Evolutionary conservation across 2,113 vertebrate species (phyloP), one percentile per base, ranked within the genome.

Genomic region (Dolichallabes microphthalmus): DNA sequence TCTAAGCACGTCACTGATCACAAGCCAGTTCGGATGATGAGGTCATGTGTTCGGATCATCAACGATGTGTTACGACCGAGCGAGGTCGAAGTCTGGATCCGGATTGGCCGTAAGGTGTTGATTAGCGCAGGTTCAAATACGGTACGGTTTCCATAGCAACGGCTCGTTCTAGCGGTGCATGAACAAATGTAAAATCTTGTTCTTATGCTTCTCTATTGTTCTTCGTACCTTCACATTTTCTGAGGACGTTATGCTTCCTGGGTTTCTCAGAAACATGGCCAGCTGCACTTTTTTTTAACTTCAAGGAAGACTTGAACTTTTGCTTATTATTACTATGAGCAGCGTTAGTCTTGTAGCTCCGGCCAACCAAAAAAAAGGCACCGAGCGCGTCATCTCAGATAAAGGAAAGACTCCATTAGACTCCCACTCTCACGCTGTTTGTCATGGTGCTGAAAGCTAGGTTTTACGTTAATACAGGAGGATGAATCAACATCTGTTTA

Each of bases 41-140:
- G 80, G 85, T 85, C 53, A 76, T 7, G 80, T 66, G 71, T 88
- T 88, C 76, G 83, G 74, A 77, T 69, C 57, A 25, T 58, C 27
- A 82, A 32, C 52, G 55, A 11, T 52, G 32, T 55, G 39, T 82
- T 22, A 30, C 0, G 13, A 8, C 27, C 8, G 14, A 7, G 15
- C 15, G 32, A 2, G 32, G 32, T 20, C 19, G 17, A 10, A 20
- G 32, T 32, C 17, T 69, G 66, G 5, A 2, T 20, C 35, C 30
- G 8, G 66, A 69, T 69, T 69, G 66, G 66, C 19, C 66, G 35
- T 27, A 35, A 8, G 66, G 15, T 35, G 66, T 15, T 27, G 25
- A 27, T 64, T 13, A 27, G 61, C 2, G n/a, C n/a, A n/a, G n/a
- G 25, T 35, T 20, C 15, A n/a, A 17, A 68, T 27, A 14, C 12